phyloP scores from a whole-genome alignment of 2,113 vertebrate genomes.

The Zosterops pallidus region DNA sequence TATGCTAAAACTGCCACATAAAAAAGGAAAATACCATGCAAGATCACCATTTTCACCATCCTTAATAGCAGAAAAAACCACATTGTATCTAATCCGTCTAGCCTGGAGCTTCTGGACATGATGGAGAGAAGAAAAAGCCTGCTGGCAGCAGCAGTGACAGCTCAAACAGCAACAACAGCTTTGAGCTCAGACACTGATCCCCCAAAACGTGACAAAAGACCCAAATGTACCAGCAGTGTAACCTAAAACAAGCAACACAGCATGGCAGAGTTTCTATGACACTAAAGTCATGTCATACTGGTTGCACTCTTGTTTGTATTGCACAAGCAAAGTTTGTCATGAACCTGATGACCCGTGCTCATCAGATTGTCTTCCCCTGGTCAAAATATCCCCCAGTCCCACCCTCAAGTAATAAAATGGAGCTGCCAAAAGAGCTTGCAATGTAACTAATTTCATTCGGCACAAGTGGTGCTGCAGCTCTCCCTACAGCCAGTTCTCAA shows the following conservation, averaged over 20 bases:
- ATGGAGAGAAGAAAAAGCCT: not conserved
- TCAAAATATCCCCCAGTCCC: not conserved
- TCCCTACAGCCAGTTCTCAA: not conserved
- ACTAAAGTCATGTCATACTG: rapidly evolving
- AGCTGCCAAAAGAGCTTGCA: not conserved
- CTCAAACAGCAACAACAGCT: not conserved
- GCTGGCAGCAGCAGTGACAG: not conserved
- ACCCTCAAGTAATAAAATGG: not conserved
- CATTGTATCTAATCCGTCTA: not conserved
- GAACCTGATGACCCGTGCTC: not conserved
- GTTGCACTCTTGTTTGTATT: not conserved
- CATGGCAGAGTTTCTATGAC: not conserved
- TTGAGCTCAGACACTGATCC: not conserved
- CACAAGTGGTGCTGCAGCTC: not conserved
- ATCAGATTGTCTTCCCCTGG: not conserved
- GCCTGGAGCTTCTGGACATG: not conserved
- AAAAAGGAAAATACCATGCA: not conserved
- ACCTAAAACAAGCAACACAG: not conserved
- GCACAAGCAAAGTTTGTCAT: not conserved
- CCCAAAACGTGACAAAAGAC: rapidly evolving
- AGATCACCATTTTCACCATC: not conserved
- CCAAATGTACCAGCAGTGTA: not conserved
- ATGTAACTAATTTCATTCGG: rapidly evolving
- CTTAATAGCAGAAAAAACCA: not conserved
- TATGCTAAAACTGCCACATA: not conserved